Conservation (phyloP, 2,113 vertebrate species). For the Phyllopteryx taeniolatus region DNA sequence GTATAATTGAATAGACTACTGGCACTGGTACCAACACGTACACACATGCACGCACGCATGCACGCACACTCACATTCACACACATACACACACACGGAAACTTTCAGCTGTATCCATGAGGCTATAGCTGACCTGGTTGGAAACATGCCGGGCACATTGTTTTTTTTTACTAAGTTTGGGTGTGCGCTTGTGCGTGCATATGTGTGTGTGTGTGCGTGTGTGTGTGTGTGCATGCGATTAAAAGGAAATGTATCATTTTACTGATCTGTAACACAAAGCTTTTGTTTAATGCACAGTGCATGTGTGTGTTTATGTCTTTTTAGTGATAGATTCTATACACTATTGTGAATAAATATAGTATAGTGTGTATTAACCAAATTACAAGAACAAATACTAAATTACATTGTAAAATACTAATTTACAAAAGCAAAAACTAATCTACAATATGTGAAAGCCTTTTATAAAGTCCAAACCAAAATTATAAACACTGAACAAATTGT, state of each 20-base stretch:
- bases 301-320: too few relatives aligned
- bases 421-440: not conserved
- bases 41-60: slow-evolving; percentile 21
- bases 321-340: too few relatives aligned
- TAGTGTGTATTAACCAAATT: too few relatives aligned
- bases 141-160: slow-evolving; percentile 43
- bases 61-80: slow-evolving; percentile 21
- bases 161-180: slow-evolving; percentile 44
- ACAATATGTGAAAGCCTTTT: not conserved
- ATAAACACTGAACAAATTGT: not conserved
- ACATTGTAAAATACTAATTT: not conserved
- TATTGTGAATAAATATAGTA: too few relatives aligned
- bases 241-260: not conserved
- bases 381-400: not conserved
- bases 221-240: slow-evolving; percentile 15
- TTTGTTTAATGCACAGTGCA: too few relatives aligned
- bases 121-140: slow-evolving; percentile 73
- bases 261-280: not conserved
- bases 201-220: slow-evolving; percentile 25
- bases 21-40: slow-evolving; percentile 39
- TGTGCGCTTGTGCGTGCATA: slow-evolving; percentile 18
- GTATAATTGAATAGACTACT: slow-evolving; percentile 57
- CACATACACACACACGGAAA: slow-evolving; percentile 24
- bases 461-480: not conserved
- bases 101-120: slow-evolving; percentile 67